These are phyloP conservation scores for Ifrita kowaldi DNA, from an alignment of 2,113 vertebrate species.

Conservation along the genomic window DNA sequence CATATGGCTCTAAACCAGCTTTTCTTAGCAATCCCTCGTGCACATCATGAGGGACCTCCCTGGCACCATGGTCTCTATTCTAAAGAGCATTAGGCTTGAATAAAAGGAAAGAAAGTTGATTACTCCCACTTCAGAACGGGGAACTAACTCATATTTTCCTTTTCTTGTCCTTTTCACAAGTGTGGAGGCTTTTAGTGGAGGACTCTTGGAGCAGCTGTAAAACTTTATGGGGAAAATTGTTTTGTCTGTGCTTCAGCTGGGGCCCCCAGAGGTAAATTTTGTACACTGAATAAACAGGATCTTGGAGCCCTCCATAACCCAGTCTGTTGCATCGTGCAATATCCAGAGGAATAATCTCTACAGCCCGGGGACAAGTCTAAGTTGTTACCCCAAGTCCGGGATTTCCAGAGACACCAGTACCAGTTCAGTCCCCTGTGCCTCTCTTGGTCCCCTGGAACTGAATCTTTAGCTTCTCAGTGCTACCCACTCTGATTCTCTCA, in stretches of 20 bases:
- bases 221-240: background rate
- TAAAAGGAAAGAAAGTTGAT: background rate
- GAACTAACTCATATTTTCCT: background rate
- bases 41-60: background rate
- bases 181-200: background rate
- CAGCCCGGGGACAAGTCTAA: background rate
- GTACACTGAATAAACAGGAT: background rate
- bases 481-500: background rate
- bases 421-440: background rate
- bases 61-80: background rate
- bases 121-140: background rate
- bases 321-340: background rate
- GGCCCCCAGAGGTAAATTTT: background rate
- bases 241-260: background rate
- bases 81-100: background rate
- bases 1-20: accelerated
- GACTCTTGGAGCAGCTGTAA: background rate
- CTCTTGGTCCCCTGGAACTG: background rate
- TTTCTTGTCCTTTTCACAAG: background rate
- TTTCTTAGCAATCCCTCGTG: background rate
- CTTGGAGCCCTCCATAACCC: background rate
- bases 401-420: background rate
- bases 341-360: background rate
- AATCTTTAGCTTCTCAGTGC: background rate
- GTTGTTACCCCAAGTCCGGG: background rate